These are phyloP conservation scores for Hylia prasina DNA, from an alignment of 2,113 vertebrate genomes.

Conservation along the genomic window DNA sequence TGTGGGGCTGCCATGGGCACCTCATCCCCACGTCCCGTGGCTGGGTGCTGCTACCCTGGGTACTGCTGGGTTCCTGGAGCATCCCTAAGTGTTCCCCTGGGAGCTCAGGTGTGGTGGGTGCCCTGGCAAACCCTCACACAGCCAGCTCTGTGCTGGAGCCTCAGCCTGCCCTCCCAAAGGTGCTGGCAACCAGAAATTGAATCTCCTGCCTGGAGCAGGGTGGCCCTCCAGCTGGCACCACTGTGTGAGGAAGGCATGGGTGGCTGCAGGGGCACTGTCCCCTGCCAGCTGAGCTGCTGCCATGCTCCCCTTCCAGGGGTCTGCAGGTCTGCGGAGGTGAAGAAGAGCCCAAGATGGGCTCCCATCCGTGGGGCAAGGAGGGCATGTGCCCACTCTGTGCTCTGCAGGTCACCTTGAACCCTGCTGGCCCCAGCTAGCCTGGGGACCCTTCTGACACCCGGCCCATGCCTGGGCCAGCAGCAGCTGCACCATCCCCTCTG, in stretches of 20 bases:
- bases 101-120: neutral
- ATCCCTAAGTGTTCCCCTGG: neutral
- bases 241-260: accelerated
- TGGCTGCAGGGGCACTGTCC: neutral
- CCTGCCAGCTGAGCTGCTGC: neutral
- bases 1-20: neutral
- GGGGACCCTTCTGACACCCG: neutral
- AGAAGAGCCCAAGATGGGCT: neutral
- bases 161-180: neutral
- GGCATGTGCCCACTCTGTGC: neutral
- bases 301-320: accelerated
- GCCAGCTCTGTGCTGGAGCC: neutral
- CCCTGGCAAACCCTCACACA: neutral
- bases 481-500: neutral
- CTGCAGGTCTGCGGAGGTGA: neutral
- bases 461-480: neutral
- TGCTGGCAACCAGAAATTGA: neutral
- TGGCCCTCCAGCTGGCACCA: neutral
- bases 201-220: neutral
- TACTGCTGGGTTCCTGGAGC: neutral
- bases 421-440: accelerated
- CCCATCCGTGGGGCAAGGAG: neutral
- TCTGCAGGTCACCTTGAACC: neutral
- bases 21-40: accelerated
- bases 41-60: neutral